These are phyloP conservation scores for Drosophila lutescens DNA, from an alignment of 2,888 invertebrate species.

Conservation along the genomic window DNA sequence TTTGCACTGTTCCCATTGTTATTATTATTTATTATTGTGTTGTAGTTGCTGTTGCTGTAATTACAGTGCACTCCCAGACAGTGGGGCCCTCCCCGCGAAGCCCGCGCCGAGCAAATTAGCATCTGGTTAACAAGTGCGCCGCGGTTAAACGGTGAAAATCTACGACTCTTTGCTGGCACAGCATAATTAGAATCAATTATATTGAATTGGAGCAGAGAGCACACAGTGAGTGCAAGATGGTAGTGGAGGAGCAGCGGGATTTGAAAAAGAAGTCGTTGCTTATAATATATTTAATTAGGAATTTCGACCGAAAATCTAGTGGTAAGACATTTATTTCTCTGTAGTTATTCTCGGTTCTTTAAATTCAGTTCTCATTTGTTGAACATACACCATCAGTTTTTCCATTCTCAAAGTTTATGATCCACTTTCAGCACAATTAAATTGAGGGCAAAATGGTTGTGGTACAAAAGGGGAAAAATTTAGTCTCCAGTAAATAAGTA, in stretches of 20 bases:
- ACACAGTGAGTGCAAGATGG: constrained; percentile 50
- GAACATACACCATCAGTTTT: neutral
- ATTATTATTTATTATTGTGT: constrained; percentile 61
- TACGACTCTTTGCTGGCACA: constrained; percentile 61
- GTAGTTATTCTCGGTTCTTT: no score
- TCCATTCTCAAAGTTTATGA: neutral
- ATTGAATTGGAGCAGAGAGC: constrained; percentile 44
- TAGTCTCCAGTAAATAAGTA: no score
- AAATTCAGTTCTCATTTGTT: no score
- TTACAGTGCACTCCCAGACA: constrained; percentile 30
- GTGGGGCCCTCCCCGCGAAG: constrained; percentile 4
- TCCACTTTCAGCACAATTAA: neutral
- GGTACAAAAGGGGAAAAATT: neutral
- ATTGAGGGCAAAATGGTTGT: neutral
- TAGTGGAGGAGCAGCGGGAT: constrained; percentile 11
- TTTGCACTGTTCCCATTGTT: constrained; percentile 61
- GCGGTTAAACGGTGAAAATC: constrained; percentile 76
- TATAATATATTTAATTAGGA: neutral
- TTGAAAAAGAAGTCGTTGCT: neutral
- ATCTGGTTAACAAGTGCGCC: constrained; percentile 77
- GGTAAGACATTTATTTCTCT: no score
- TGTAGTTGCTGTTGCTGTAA: constrained; percentile 13
- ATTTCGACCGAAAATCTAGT: neutral
- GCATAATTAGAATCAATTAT: constrained; percentile 77
- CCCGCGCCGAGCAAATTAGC: constrained; percentile 56